Base-by-base conservation (phyloP, 2,113 vertebrate genomes). In the Ceyx cyanopectus region DNA sequence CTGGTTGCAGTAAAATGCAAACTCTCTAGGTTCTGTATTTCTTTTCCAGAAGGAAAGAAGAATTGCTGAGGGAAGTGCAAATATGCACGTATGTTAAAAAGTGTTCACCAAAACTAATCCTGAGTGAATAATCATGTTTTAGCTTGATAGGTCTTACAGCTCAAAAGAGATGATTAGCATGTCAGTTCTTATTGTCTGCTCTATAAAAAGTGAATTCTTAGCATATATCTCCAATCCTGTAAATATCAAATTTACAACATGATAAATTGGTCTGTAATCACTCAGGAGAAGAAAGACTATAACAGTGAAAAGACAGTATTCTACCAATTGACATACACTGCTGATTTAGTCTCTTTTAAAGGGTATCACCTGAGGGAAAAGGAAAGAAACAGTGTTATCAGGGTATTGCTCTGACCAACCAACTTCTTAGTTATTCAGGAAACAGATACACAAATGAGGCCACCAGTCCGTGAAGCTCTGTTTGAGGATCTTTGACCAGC, bases 161-260 rank as follows among this genome's bases (percentile, higher is more conserved):
- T 43, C 27, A 15, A 1, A 21, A 56, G 40, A 29, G 66, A 2
- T 9, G 6, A 14, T 5, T 30, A 63, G 22, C 6, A 16, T 29
- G 14, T 15, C 53, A 34, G 0, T 14, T 29, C 30, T 45, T 43
- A 32, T 40, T 27, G 66, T 68, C 26, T 54, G 1, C 29, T 22
- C 7, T 10, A 1, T 2, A 9, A 6, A 19, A 74, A 66, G 15
- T 0, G 2, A 41, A 66, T 56, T 43, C 45, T 21, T 20, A 30
- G 34, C 8, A 7, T 12, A 4, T 27, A 9, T 3, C 13, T 26
- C 40, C 29, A 9, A 0, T 6, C 16, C 85, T 34, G n/a, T 4
- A 43, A 5, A 0, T 11, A 27, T 2, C 37, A 7, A 3, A 16
- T 34, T 26, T 37, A n/a, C 30, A 8, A 2, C 4, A 2, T 14